These are phyloP conservation scores for Sipha maydis DNA, from an alignment of 2,888 invertebrate genomes.

Conservation along the genomic window DNA sequence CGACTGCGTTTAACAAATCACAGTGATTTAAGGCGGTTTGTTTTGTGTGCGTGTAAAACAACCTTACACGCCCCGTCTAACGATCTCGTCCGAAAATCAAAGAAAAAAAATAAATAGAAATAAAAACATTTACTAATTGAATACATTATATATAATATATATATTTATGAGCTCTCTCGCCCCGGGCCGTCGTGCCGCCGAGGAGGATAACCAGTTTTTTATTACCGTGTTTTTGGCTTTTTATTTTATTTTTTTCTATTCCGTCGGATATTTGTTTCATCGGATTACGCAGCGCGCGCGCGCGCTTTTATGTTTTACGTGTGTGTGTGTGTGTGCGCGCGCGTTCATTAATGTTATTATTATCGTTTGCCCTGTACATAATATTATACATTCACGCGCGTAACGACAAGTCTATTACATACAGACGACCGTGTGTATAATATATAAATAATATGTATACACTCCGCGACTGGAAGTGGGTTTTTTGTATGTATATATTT, in stretches of 20 bases:
- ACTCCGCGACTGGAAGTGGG: no score
- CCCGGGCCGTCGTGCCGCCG: background rate
- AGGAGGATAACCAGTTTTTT: conserved; percentile 31
- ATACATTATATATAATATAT: conserved; percentile 1
- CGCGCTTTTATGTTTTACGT: no score
- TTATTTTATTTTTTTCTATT: background rate
- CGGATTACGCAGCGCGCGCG: conserved; percentile 13
- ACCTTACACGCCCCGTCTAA: conserved; percentile 53
- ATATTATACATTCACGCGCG: background rate
- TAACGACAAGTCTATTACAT: no score
- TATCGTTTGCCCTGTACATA: background rate
- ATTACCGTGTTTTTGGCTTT: conserved; percentile 1
- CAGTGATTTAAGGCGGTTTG: conserved; percentile 43
- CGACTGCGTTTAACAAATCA: conserved; percentile 27
- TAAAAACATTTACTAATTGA: conserved; percentile 30
- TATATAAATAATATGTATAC: no score
- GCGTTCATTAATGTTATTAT: background rate
- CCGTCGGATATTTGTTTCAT: background rate
- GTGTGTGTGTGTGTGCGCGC: background rate
- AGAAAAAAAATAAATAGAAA: background rate
- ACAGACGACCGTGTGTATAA: no score
- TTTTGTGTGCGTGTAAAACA: conserved; percentile 41
- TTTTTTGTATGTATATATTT: no score
- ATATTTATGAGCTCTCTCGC: background rate
- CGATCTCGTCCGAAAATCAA: conserved; percentile 23